Percentiles rank a stretch among this genome's conserved stretches.
Evolutionary conservation across 2,888 invertebrate genomes (phyloP).

Genomic region (Fragum whitleyi): DNA sequence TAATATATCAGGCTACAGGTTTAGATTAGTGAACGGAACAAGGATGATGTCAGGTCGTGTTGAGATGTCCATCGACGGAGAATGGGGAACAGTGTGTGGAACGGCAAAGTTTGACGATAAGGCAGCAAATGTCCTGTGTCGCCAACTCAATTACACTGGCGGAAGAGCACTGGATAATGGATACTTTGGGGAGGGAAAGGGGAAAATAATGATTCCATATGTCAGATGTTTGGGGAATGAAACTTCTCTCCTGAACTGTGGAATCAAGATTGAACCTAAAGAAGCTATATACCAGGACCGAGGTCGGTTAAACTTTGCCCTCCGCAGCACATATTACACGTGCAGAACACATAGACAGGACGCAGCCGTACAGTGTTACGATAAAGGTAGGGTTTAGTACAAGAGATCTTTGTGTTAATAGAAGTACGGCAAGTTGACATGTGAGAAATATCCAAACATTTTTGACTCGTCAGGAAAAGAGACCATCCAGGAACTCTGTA

Average conservation of each 20-base stretch:
- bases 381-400: constrained; percentile 58
- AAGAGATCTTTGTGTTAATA: not conserved
- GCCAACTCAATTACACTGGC: constrained; percentile 71
- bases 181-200: constrained; percentile 75
- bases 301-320: constrained; percentile 52
- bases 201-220: constrained; percentile 81
- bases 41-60: constrained; percentile 83
- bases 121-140: constrained; percentile 88
- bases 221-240: constrained; percentile 78
- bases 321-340: constrained; percentile 64
- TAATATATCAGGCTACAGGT: constrained; percentile 53
- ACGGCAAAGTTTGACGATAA: constrained; percentile 89
- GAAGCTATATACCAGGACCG: constrained; percentile 53
- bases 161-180: constrained; percentile 70
- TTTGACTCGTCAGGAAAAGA: too few species aligned
- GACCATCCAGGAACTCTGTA: too few species aligned
- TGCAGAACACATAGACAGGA: constrained; percentile 69
- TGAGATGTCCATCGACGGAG: constrained; percentile 89
- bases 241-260: constrained; percentile 74
- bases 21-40: constrained; percentile 62
- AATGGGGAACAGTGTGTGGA: constrained; percentile 91
- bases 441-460: too few species aligned
- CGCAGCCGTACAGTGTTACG: constrained; percentile 73
- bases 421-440: not conserved
- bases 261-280: constrained; percentile 66